A percentile compares a stretch with the other conserved stretches of the same genome.
Evolutionary conservation across 2,113 vertebrate species (phyloP).

Genomic region (Callospermophilus lateralis): DNA sequence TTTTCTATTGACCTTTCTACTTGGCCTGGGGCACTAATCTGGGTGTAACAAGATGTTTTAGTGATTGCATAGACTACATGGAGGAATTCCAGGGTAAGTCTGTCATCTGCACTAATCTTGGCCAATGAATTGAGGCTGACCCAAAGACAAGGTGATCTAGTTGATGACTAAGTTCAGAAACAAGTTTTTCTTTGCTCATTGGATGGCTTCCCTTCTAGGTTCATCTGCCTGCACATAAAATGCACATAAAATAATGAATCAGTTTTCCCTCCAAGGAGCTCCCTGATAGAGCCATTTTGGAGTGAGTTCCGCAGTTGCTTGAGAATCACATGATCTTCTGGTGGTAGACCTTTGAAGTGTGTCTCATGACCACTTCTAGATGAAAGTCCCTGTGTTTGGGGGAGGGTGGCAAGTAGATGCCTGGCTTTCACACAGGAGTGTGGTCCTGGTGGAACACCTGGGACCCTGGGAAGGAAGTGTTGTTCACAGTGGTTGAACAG

Average conservation of each 20-base stretch:
- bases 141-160: neutral
- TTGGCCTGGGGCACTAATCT: too few relatives aligned
- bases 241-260: too few relatives aligned
- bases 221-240: neutral
- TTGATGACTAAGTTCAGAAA: neutral
- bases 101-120: too few relatives aligned
- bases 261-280: neutral
- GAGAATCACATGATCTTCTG: neutral
- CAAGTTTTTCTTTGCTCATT: neutral
- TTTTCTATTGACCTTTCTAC: too few relatives aligned
- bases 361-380: neutral
- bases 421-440: neutral
- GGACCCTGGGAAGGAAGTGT: neutral
- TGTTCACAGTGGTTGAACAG: neutral
- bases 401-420: neutral
- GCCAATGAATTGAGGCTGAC: neutral
- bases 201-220: neutral
- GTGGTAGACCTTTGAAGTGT: neutral
- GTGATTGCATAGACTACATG: neutral
- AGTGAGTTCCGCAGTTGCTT: neutral
- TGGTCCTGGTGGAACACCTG: neutral
- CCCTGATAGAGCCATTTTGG: neutral
- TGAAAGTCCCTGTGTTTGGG: neutral
- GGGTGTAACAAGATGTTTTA: too few relatives aligned
- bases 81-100: neutral